Conservation (phyloP, 2,113 vertebrate species). For the Rhynchomys soricoides region DNA sequence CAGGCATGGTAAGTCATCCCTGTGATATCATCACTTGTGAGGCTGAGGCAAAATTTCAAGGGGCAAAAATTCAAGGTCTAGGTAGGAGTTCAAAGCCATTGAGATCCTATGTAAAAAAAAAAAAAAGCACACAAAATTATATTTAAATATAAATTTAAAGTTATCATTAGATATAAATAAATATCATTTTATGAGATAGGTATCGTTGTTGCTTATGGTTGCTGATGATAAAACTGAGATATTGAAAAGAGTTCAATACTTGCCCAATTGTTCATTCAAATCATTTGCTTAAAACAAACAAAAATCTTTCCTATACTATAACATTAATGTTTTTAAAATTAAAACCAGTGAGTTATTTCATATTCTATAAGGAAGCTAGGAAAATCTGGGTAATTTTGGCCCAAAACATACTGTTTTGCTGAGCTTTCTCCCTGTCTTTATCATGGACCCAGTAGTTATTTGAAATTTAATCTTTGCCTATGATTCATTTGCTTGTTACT, state of each 20-base stretch:
- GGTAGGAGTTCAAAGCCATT: not conserved
- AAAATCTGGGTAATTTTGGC: not conserved
- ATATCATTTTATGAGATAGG: not conserved
- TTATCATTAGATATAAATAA: not conserved
- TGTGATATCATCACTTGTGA: not conserved
- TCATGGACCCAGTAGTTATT: slow-evolving; percentile 47
- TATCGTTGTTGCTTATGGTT: not conserved
- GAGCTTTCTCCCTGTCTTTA: not conserved
- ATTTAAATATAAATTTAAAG: slow-evolving; percentile 30
- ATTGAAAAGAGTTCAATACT: not conserved
- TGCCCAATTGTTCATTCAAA: not conserved
- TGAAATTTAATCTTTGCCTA: slow-evolving; percentile 57
- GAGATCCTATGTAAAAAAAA: not conserved
- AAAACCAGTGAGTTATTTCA: not conserved
- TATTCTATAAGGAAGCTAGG: not conserved
- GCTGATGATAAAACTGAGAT: not conserved
- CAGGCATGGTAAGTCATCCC: not conserved
- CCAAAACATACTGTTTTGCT: slow-evolving; percentile 21
- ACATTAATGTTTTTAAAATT: slow-evolving; percentile 3
- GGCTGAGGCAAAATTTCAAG: not conserved
- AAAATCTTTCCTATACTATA: not conserved
- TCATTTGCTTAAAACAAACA: not conserved
- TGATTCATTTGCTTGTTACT: slow-evolving; percentile 59
- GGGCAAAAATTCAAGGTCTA: not conserved
- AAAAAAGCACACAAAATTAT: not conserved